Evolutionary conservation across 2,113 vertebrate species (phyloP).

Genomic region (human (Homo sapiens)): DNA sequence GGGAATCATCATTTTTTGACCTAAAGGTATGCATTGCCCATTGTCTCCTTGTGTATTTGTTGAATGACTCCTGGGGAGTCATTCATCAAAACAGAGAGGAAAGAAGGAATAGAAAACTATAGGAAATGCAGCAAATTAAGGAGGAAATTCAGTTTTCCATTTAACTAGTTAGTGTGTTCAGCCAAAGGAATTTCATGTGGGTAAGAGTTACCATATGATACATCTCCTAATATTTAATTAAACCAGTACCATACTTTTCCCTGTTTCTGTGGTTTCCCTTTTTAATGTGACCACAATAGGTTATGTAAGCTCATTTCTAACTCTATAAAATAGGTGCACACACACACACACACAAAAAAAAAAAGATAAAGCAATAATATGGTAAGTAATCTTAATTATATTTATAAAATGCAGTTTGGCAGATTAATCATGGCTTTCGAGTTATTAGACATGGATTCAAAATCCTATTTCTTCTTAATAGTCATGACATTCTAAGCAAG

Average conservation of each 20-base stretch:
- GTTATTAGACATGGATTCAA: not conserved
- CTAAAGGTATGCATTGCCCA: not conserved
- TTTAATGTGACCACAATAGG: not conserved
- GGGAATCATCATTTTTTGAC: not conserved
- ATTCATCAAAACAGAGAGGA: not conserved
- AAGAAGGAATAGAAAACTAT: not conserved
- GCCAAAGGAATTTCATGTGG: not conserved
- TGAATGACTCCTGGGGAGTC: not conserved
- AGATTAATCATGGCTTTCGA: not conserved
- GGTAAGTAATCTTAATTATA: not conserved
- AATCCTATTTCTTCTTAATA: not conserved
- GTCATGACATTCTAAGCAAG: not conserved
- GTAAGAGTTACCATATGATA: not conserved
- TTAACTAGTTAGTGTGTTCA: not conserved
- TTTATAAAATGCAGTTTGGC: not conserved
- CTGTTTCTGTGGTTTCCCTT: slow-evolving; percentile 1
- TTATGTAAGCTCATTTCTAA: not conserved
- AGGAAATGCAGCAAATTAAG: not conserved
- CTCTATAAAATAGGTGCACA: not conserved
- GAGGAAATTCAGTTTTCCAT: not conserved
- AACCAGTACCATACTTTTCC: not conserved
- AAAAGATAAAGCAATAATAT: not conserved
- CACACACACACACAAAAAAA: not conserved
- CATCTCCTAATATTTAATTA: not conserved
- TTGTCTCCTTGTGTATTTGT: not conserved